Base-by-base conservation (phyloP, 2,113 vertebrate genomes). In the Sander lucioperca region DNA sequence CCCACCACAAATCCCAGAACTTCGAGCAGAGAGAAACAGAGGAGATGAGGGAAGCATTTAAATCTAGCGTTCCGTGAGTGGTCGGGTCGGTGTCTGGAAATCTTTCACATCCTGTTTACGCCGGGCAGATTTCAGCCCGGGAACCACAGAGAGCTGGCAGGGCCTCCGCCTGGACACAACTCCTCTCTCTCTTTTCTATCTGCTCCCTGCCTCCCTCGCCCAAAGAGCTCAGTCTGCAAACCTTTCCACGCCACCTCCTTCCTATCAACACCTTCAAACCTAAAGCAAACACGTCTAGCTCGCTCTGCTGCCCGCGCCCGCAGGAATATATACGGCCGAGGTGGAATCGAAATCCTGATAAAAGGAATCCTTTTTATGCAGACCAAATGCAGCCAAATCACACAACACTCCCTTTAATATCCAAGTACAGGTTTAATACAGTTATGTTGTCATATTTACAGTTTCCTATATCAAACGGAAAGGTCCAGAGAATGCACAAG, bases 31-130 rank as follows among this genome's bases (percentile, higher is more conserved):
- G 66, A 71, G 45, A 45, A 75, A 82, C 47, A 86, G 88, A 78
- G 47, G 82, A 88, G 85, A 91, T 85, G 91, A 94, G 90, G 84
- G 84, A 81, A 93, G 92, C 79, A 59, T 96, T 95, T 95, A 95
- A 94, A 96, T 95, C 90, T 93, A 92, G 93, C 88, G 88, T 94
- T 94, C 87, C 76, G 84, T 93, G 93, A 95, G 94, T 92, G 94
- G 93, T 94, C 87, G 89, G 89, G 80, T 92, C 76, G 92, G 91
- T 94, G 93, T 95, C 92, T 95, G 94, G 94, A 95, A 95, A 95
- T 92, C 90, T 92, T 93, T 95, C 91, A 94, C 95, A 96, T 96
- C 95, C 95, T 96, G 95, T 96, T 96, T 96, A 95, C 94, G 92
- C 86, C 94, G 76, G 88, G 86, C 93, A 91, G 87, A 92, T 93